A percentile compares a stretch with the other conserved stretches of the same genome.
These are phyloP conservation scores for Artibeus jamaicensis DNA, from an alignment of 2,797 vertebrate species.

Conservation along the genomic window DNA sequence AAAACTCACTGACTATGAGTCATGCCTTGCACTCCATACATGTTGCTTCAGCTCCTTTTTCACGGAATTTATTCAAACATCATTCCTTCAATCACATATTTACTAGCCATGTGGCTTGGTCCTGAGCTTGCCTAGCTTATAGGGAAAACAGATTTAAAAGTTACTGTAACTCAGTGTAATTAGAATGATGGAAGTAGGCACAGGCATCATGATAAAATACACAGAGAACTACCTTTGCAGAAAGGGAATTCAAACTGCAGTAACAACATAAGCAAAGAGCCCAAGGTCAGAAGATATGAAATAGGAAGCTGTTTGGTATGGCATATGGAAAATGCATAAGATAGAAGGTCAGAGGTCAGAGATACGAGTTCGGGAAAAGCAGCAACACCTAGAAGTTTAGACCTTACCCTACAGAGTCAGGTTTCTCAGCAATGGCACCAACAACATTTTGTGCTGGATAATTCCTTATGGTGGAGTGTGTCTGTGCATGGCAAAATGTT, in stretches of 20 bases:
- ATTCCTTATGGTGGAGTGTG: neutral
- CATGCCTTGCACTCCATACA: neutral
- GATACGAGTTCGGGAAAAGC: neutral
- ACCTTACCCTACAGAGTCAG: neutral
- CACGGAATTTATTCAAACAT: neutral
- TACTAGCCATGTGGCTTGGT: neutral
- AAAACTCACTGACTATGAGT: neutral
- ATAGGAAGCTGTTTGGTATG: neutral
- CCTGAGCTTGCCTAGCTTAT: neutral
- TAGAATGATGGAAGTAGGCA: neutral
- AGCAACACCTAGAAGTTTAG: neutral
- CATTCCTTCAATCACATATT: neutral
- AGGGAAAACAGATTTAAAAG: neutral
- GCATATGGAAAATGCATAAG: neutral
- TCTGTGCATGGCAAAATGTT: neutral
- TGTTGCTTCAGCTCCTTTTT: neutral
- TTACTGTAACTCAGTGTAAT: neutral
- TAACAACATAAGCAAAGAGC: neutral
- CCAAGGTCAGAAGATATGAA: neutral
- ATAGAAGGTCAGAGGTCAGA: too few species aligned
- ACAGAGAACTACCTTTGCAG: neutral
- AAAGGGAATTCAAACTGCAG: neutral
- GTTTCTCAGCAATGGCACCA: neutral
- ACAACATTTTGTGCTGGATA: neutral
- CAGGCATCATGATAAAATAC: neutral